Percentiles rank a stretch among this genome's conserved stretches.
These are phyloP conservation scores for Brachionus manjavacas DNA, from an alignment of 1,140 invertebrate genomes.

Conservation along the genomic window DNA sequence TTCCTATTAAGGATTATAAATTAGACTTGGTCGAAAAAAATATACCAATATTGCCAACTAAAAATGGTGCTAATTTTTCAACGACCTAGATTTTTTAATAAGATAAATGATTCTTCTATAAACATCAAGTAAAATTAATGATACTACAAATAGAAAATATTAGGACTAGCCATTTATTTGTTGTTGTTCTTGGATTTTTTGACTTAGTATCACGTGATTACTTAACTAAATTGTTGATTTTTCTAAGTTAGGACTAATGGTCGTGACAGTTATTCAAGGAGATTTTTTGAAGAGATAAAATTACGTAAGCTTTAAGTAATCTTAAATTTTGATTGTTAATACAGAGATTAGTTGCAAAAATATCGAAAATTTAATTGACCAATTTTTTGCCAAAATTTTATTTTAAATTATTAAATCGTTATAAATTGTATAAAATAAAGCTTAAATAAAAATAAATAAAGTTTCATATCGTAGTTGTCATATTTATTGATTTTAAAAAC, in stretches of 20 bases:
- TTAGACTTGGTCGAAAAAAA: neutral
- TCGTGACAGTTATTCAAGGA: neutral
- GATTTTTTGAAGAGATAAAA: neutral
- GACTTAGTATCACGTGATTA: neutral
- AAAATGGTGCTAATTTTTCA: slow-evolving; percentile 4
- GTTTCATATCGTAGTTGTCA: too few relatives aligned
- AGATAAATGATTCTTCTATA: neutral
- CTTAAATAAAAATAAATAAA: too few relatives aligned
- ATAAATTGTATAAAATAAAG: neutral
- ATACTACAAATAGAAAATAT: neutral
- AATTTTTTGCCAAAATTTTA: neutral
- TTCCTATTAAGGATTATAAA: neutral
- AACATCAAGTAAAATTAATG: neutral
- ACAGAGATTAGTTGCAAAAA: neutral
- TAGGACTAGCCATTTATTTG: neutral
- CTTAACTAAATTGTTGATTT: neutral
- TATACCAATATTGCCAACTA: neutral
- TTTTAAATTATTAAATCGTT: neutral
- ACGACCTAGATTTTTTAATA: neutral
- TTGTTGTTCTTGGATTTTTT: neutral
- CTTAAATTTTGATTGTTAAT: neutral
- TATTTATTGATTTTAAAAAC: too few relatives aligned
- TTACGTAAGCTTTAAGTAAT: neutral
- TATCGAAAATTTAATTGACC: neutral
- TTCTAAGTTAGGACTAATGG: neutral